Evolutionary conservation across 2,797 vertebrate genomes (phyloP), one percentile per base, ranked within the genome.

Genomic region (Corythornis leucogaster): DNA sequence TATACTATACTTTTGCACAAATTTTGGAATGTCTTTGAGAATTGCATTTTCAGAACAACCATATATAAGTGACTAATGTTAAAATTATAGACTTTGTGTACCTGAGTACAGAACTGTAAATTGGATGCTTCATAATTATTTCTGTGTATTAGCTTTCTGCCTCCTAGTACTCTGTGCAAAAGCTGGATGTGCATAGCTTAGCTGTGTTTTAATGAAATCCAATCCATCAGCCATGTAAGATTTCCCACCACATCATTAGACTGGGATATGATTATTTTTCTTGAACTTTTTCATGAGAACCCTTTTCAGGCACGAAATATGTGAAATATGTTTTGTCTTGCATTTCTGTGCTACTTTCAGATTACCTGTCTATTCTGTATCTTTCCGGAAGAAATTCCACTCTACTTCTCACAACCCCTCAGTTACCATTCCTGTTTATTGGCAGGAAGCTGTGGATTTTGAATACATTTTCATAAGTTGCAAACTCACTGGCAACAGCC

Each of bases 401-500:
- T 35, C 38, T 15, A 12, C 19, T 46, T 38, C 20, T 61, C 58
- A 67, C 69, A 67, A 77, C 43, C 19, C 69, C 68, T 77, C 42
- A 82, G 61, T 67, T 93, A 25, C 58, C 22, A 12, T 90, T 95
- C 84, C 66, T 80, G 24, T 58, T 85, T 77, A 45, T 78, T 89
- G 87, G 63, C 69, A 54, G 48, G 53, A 91, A 92, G 68, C 30
- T 50, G 38, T 88, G 67, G 67, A 67, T 69, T 84, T 81, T 86
- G 83, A 94, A 69, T 66, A 80, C 18, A 50, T 78, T 87, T 89
- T 69, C 51, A 6, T 31, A 78, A 85, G 43, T 58, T 59, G 75
- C 67, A 90, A 93, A 69, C 19, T 78, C 91, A 64, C 85, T 76
- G 77, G 55, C 80, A 91, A 59, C 81, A 86, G 89, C 74, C 91